Conservation (phyloP, 2,113 vertebrate species). For the Columba janthina region DNA sequence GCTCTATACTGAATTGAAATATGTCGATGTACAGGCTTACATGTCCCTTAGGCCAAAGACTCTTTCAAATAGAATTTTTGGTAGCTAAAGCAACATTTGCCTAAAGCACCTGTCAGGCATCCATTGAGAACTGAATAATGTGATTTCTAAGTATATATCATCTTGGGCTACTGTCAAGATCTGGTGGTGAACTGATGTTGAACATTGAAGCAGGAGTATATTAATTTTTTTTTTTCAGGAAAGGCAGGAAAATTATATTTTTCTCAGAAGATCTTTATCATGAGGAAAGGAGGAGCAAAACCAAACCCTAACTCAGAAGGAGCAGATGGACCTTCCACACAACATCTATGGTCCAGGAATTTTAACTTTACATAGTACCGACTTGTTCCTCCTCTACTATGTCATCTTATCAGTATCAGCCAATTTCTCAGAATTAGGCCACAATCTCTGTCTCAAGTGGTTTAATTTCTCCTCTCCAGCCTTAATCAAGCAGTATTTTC, state of each 20-base stretch:
- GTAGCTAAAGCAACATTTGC: constrained; percentile 45
- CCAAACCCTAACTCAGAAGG: neutral
- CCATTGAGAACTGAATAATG: neutral
- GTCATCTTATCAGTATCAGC: neutral
- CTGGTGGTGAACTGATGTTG: constrained; percentile 2
- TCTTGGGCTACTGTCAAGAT: neutral
- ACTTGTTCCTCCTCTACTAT: neutral
- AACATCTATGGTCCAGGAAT: neutral
- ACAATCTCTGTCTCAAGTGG: neutral
- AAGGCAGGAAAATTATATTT: neutral
- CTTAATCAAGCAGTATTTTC: neutral
- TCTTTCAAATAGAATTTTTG: constrained; percentile 40
- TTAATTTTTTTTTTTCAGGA: neutral
- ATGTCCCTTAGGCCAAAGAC: neutral
- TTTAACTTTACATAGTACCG: constrained; percentile 15
- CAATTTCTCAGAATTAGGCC: neutral
- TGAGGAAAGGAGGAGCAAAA: neutral
- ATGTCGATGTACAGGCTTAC: neutral
- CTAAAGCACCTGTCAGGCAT: constrained; percentile 46
- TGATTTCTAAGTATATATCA: neutral
- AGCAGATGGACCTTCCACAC: neutral
- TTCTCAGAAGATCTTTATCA: neutral
- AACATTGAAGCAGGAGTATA: neutral
- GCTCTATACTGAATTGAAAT: neutral
- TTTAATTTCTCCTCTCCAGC: constrained; percentile 7